Percentiles rank a stretch among this genome's conserved stretches.
These are phyloP conservation scores for Drosophila malerkotliana DNA, from an alignment of 1,140 invertebrate species.

Conservation along the genomic window DNA sequence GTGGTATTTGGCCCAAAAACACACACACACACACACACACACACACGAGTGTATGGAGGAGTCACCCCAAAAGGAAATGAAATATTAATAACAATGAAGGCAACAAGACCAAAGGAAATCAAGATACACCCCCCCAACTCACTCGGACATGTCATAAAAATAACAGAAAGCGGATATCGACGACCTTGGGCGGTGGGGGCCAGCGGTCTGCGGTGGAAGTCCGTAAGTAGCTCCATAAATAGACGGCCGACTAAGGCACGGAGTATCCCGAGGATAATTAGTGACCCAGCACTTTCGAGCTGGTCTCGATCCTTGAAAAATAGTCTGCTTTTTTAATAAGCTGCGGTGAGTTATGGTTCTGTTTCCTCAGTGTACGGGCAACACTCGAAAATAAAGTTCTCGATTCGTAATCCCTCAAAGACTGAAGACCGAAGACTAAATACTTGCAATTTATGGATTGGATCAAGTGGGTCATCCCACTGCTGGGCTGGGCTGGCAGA, in stretches of 20 bases:
- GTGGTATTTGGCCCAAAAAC: no score
- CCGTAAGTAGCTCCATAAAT: slow-evolving; percentile 38
- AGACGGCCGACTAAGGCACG: slow-evolving; percentile 3
- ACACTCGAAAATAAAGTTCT: slow-evolving; percentile 25
- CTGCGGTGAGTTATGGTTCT: slow-evolving; percentile 4
- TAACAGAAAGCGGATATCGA: slow-evolving; percentile 53
- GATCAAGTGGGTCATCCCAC: slow-evolving; percentile 9
- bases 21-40: no score
- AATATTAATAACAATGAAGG: slow-evolving; percentile 64
- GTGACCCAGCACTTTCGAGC: slow-evolving; percentile 29
- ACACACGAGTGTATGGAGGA: slow-evolving; percentile 1
- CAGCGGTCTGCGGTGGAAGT: slow-evolving; percentile 25
- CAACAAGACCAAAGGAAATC: slow-evolving; percentile 46
- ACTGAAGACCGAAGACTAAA: not conserved
- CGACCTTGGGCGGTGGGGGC: slow-evolving; percentile 13
- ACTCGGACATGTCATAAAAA: slow-evolving; percentile 42
- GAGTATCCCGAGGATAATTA: slow-evolving; percentile 44
- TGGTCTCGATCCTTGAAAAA: not conserved
- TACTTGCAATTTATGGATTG: slow-evolving; percentile 15
- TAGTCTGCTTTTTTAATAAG: not conserved
- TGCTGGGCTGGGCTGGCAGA: slow-evolving; percentile 13
- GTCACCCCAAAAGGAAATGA: slow-evolving; percentile 49
- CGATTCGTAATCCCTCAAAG: slow-evolving; percentile 22
- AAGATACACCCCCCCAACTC: slow-evolving; percentile 12
- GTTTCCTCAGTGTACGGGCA: not conserved